Evolutionary conservation across 1,140 invertebrate species (phyloP).

Genomic region (Trypoxylus dichotomus): DNA sequence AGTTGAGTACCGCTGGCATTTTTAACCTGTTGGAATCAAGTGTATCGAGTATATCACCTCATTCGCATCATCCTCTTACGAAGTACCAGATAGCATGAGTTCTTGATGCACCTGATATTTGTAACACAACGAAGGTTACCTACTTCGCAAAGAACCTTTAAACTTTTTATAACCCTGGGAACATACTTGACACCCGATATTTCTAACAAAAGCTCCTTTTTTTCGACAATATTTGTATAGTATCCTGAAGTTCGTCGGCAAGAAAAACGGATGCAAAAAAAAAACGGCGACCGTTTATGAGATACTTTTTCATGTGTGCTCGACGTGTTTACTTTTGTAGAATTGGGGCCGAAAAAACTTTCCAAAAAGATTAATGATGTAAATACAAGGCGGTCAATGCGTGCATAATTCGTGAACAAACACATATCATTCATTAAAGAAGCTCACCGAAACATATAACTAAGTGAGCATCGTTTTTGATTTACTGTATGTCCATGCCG

Average conservation of each 20-base stretch:
- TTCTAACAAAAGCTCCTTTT: conserved; percentile 26
- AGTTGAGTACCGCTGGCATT: not conserved
- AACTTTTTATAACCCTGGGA: conserved; percentile 47
- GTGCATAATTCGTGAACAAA: not conserved
- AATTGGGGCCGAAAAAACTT: not conserved
- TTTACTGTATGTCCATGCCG: not conserved
- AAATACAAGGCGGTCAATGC: not conserved
- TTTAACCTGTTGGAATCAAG: conserved; percentile 10
- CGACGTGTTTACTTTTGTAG: not conserved
- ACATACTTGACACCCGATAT: conserved; percentile 51
- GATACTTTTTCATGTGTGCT: conserved; percentile 12
- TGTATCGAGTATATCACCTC: not conserved
- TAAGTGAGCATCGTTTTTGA: not conserved
- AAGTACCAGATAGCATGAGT: not conserved
- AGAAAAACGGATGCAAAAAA: not conserved
- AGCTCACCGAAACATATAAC: not conserved
- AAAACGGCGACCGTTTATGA: not conserved
- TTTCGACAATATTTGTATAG: conserved; percentile 19
- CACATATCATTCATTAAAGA: conserved; percentile 5
- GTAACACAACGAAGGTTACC: not conserved
- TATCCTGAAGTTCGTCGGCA: not conserved
- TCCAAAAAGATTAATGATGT: conserved; percentile 13
- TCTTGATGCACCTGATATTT: conserved; percentile 7
- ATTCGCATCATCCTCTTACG: not conserved
- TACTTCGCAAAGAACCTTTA: not conserved